These are phyloP conservation scores for Colossoma macropomum DNA, from an alignment of 2,113 vertebrate genomes.

Conservation along the genomic window DNA sequence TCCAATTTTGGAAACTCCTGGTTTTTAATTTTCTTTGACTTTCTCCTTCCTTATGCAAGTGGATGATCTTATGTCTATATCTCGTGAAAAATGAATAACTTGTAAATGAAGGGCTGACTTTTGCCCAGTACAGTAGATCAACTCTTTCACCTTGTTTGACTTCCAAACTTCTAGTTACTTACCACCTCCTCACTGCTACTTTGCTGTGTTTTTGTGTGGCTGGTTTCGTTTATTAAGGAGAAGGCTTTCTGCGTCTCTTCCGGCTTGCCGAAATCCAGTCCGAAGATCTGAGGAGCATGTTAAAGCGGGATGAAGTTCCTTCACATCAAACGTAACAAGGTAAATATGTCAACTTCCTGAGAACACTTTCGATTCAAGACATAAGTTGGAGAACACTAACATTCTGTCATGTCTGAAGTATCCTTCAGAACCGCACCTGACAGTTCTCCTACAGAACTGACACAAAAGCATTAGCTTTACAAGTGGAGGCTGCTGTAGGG, in stretches of 20 bases:
- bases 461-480: background rate
- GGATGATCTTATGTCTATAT: no score
- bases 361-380: background rate
- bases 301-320: background rate
- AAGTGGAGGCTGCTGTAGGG: background rate
- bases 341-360: background rate
- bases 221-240: background rate
- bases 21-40: no score
- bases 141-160: background rate
- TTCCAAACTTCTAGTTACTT: background rate
- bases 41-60: no score
- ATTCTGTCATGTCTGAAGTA: background rate
- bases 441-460: background rate
- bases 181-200: background rate
- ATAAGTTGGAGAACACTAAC: background rate
- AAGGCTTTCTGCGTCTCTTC: background rate
- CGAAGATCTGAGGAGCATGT: background rate
- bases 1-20: no score
- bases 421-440: background rate
- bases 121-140: background rate
- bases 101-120: no score
- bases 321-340: conserved; percentile 1
- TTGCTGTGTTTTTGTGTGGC: background rate
- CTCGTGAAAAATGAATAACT: no score
- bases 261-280: background rate